A percentile compares a stretch with the other conserved stretches of the same genome.
Evolutionary conservation across 1,140 invertebrate species (phyloP).

Genomic region (Bombus consobrinus): DNA sequence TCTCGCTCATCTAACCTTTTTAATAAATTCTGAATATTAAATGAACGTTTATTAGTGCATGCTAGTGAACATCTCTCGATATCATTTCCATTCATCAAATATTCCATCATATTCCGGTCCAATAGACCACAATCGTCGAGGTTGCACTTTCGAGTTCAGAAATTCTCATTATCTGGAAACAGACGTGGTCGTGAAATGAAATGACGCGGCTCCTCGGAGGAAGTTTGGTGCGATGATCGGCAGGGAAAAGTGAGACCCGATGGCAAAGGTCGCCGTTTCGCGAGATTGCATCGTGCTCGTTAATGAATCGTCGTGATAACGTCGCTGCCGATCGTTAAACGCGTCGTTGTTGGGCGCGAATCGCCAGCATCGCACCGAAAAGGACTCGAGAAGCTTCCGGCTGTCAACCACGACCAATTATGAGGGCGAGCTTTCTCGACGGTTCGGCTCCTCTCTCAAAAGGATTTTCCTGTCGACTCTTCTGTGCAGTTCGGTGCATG

Average conservation of each 20-base stretch:
- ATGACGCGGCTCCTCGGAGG: not conserved
- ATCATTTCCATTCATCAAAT: not conserved
- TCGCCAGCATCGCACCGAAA: not conserved
- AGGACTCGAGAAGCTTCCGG: not conserved
- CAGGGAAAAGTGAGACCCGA: not conserved
- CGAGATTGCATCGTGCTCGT: conserved; percentile 44
- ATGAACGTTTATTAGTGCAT: too few relatives aligned
- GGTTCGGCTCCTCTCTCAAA: not conserved
- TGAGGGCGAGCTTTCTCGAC: not conserved
- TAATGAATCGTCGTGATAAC: conserved; percentile 56
- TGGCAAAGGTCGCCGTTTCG: conserved; percentile 29
- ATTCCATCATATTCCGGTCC: not conserved
- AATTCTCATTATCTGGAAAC: not conserved
- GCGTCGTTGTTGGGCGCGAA: conserved; percentile 21
- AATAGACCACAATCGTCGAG: too few relatives aligned
- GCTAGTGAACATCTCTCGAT: not conserved
- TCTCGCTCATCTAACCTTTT: too few relatives aligned
- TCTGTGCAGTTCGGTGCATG: not conserved
- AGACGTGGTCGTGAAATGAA: not conserved
- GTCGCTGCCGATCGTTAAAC: conserved; percentile 38
- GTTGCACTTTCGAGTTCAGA: not conserved
- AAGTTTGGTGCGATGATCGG: not conserved
- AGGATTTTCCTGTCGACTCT: conserved; percentile 19
- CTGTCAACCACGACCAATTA: conserved; percentile 37
- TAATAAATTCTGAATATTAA: too few relatives aligned